Conservation (phyloP, 2,113 vertebrate genomes). For the Urocitellus parryii region DNA sequence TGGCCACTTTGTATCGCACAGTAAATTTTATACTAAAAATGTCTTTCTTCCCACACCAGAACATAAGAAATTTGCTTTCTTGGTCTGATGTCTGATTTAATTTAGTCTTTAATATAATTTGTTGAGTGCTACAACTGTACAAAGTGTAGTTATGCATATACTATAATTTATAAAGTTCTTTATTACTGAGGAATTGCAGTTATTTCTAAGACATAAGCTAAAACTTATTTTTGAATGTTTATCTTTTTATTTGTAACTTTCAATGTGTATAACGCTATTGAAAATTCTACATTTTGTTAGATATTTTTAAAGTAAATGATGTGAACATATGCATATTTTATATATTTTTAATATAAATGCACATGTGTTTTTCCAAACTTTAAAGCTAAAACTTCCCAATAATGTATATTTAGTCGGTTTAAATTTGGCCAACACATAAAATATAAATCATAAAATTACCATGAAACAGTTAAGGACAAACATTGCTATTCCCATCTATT, state of each 20-base stretch:
- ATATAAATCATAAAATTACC: constrained; percentile 4
- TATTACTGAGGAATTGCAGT: not conserved
- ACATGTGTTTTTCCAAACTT: not conserved
- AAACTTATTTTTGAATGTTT: not conserved
- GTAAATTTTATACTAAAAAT: constrained; percentile 74
- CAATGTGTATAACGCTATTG: not conserved
- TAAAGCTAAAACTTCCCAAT: not conserved
- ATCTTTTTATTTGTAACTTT: not conserved
- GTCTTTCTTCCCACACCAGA: constrained; percentile 36
- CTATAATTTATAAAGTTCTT: not conserved
- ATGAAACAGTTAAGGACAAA: constrained; percentile 5
- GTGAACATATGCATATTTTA: not conserved
- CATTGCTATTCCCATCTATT: not conserved
- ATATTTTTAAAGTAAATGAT: constrained; percentile 37
- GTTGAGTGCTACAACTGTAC: not conserved
- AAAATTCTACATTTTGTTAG: not conserved
- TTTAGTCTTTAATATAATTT: constrained; percentile 22
- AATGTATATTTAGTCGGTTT: not conserved
- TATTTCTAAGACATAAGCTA: not conserved
- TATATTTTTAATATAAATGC: not conserved
- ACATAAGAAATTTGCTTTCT: constrained; percentile 43
- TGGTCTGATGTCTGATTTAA: not conserved
- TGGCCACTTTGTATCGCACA: constrained; percentile 48
- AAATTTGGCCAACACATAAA: constrained; percentile 5
- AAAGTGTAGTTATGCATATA: not conserved